A percentile compares a stretch with the other conserved stretches of the same genome.
phyloP scores from a whole-genome alignment of 2,888 invertebrate species.

The Apodemia zela region DNA sequence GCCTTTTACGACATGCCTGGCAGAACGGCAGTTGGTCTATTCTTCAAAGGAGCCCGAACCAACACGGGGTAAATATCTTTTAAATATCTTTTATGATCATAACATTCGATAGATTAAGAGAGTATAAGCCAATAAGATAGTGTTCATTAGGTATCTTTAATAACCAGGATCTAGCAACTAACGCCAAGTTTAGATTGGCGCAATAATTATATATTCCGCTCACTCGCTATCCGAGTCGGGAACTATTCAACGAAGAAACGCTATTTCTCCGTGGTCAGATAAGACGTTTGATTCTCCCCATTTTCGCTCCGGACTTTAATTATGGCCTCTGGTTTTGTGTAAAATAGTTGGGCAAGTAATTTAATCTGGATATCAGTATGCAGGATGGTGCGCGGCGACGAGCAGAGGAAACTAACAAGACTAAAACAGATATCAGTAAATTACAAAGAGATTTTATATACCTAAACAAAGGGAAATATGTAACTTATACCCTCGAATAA shows the following conservation, averaged over 20 bases:
- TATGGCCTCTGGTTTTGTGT: slow-evolving; percentile 78
- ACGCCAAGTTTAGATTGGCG: slow-evolving; percentile 69
- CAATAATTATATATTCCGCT: slow-evolving; percentile 80
- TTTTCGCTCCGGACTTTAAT: slow-evolving; percentile 76
- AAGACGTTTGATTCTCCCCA: slow-evolving; percentile 77
- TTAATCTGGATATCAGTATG: slow-evolving; percentile 76
- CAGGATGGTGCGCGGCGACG: slow-evolving; percentile 53
- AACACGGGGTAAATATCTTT: too few relatives aligned
- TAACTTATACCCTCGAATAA: too few relatives aligned
- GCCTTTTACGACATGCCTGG: too few relatives aligned
- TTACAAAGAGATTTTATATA: neutral
- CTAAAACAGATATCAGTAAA: slow-evolving; percentile 9
- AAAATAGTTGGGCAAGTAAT: slow-evolving; percentile 78
- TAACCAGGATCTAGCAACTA: slow-evolving; percentile 42
- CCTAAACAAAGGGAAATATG: neutral
- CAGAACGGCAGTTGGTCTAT: too few relatives aligned
- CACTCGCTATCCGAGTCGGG: slow-evolving; percentile 67
- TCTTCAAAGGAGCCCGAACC: too few relatives aligned
- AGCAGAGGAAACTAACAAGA: slow-evolving; percentile 38
- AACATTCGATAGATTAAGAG: slow-evolving; percentile 10
- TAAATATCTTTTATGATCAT: neutral
- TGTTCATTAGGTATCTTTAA: slow-evolving; percentile 65
- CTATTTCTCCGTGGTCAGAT: slow-evolving; percentile 77
- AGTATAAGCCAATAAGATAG: slow-evolving; percentile 43
- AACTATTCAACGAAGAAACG: slow-evolving; percentile 77